A percentile compares a stretch with the other conserved stretches of the same genome.
Evolutionary conservation across 2,888 invertebrate species (phyloP).

Genomic region (Lasioglossum marginatum): DNA sequence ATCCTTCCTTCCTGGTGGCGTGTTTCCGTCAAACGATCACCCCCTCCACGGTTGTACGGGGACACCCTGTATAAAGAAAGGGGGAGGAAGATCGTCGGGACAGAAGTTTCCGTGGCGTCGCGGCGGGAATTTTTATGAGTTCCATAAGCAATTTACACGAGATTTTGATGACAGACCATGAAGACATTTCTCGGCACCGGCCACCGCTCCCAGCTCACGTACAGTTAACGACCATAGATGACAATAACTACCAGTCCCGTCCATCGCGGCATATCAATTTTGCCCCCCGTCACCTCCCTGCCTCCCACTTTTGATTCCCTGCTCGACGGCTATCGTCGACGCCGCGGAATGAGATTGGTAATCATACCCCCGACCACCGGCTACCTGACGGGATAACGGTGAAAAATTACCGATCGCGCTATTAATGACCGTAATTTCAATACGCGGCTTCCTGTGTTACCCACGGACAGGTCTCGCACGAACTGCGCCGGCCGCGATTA

Average conservation of each 20-base stretch:
- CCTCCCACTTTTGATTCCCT: neutral
- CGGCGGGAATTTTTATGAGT: constrained; percentile 62
- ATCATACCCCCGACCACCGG: constrained; percentile 48
- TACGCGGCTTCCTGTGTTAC: constrained; percentile 69
- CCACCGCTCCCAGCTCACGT: constrained; percentile 66
- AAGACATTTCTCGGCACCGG: constrained; percentile 67
- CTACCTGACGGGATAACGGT: constrained; percentile 64
- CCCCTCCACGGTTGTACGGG: neutral
- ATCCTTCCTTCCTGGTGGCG: neutral
- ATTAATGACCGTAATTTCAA: constrained; percentile 72
- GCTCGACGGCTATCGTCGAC: neutral
- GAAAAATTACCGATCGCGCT: constrained; percentile 67
- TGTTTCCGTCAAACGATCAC: constrained; percentile 41
- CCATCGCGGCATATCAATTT: constrained; percentile 70
- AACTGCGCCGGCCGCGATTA: constrained; percentile 57
- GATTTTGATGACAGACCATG: constrained; percentile 68
- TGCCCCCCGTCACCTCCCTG: constrained; percentile 13
- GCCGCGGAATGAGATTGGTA: constrained; percentile 57
- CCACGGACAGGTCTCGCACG: constrained; percentile 20
- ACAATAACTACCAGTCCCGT: constrained; percentile 70
- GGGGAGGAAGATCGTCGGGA: neutral
- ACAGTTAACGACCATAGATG: constrained; percentile 72
- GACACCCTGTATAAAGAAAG: constrained; percentile 1
- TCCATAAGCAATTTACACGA: constrained; percentile 66
- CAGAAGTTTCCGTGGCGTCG: neutral